These are phyloP conservation scores for Noctua fimbriata DNA, from an alignment of 2,888 invertebrate genomes.

Conservation along the genomic window DNA sequence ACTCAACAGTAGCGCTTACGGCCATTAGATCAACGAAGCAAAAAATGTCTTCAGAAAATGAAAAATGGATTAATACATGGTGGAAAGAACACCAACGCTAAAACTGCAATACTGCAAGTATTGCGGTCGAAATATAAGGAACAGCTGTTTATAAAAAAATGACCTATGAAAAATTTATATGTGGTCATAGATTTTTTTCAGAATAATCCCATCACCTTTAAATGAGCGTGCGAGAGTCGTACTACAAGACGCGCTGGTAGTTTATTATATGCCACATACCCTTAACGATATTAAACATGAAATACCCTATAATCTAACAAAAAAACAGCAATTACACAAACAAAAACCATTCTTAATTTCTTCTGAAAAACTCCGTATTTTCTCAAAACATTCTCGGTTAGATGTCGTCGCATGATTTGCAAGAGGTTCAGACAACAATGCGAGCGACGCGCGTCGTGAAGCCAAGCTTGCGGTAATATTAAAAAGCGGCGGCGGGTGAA, in stretches of 20 bases:
- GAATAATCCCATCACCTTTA: too few relatives aligned
- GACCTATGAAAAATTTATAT: too few relatives aligned
- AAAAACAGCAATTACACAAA: slow-evolving; percentile 21
- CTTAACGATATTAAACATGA: not conserved
- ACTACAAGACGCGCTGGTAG: not conserved
- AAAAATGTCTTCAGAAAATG: too few relatives aligned
- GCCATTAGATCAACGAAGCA: too few relatives aligned
- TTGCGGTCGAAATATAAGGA: too few relatives aligned
- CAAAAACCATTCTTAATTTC: slow-evolving; percentile 24
- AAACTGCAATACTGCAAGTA: too few relatives aligned
- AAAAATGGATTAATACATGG: too few relatives aligned
- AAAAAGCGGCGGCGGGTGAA: slow-evolving; percentile 69
- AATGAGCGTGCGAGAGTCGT: not conserved
- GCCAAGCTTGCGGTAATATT: slow-evolving; percentile 69
- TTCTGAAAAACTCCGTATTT: slow-evolving; percentile 19
- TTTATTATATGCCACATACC: not conserved
- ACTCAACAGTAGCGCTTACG: too few relatives aligned
- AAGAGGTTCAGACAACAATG: slow-evolving; percentile 60
- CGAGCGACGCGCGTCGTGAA: slow-evolving; percentile 56
- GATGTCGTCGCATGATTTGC: slow-evolving; percentile 46
- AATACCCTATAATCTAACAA: not conserved
- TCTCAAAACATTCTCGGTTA: slow-evolving; percentile 35
- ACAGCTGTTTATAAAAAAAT: too few relatives aligned
- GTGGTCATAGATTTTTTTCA: too few relatives aligned
- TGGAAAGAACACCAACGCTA: too few relatives aligned